Evolutionary conservation across 2,888 invertebrate species (phyloP), one percentile per base, ranked within the genome.

Genomic region (Escarpia spicata): DNA sequence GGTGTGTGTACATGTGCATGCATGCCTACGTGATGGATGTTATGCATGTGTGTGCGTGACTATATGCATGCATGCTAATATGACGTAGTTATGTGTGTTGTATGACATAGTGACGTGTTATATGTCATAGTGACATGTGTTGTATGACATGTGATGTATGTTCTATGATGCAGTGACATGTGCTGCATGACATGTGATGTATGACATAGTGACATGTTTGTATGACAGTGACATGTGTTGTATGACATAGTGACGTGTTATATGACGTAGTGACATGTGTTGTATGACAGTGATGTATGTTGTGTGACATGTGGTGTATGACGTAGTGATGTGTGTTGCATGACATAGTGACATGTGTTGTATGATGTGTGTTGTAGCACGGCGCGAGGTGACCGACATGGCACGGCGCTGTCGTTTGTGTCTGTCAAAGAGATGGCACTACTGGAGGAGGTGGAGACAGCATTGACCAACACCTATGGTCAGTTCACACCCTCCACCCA

Each of bases 401-500:
- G 97, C 15, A 97, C 97, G 92, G 97, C 97, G 1, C 93, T 97
- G 90, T 99, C 99, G 0, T 98, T 99, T 96, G 98, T 99, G 4
- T 98, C 98, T 92, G 97, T 98, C 75, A 97, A 97, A 94, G 99
- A 99, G 96, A 97, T 97, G 95, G 96, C 97, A 0, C 96, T 98
- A 3, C 97, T 98, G 96, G 97, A 95, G 91, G 97, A 97, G 43
- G 98, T 99, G 0, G 98, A 99, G 95, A 97, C 97, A 92, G 95
- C 96, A 19, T 95, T 97, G 92, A 94, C 95, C 91, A 95, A 95
- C 58, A 93, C 95, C 43, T 92, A 95, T 93, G 94, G 96, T 96
- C 93, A 93, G 94, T 93, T 0, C 8, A 2, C 4, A 19, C 43
- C 4, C 44, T 89, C 6, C 43, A 4, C 31, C 43, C 10, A 10